Conservation (phyloP, 1,140 invertebrate genomes). For the Drosophila lacteicornis region DNA sequence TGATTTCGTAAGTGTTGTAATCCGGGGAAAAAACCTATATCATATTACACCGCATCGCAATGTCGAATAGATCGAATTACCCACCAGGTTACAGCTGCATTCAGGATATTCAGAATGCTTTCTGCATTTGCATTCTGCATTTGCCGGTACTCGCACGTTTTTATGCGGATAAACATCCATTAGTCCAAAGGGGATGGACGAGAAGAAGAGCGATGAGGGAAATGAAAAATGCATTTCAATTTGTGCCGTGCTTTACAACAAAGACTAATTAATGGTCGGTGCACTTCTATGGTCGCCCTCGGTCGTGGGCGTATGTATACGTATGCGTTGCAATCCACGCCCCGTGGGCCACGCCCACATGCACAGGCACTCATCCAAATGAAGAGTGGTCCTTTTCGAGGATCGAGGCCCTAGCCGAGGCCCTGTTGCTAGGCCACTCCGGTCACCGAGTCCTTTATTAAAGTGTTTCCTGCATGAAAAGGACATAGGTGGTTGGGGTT, state of each 20-base stretch:
- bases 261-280: conserved; percentile 72
- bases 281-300: conserved; percentile 21
- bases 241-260: conserved; percentile 58
- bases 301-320: neutral
- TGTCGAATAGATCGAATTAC: conserved; percentile 33
- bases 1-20: neutral
- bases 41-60: conserved; percentile 23
- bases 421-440: conserved; percentile 21
- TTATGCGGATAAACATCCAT: conserved; percentile 70
- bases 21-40: neutral
- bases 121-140: conserved; percentile 33
- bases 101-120: conserved; percentile 13
- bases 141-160: conserved; percentile 58
- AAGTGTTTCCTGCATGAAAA: conserved; percentile 52
- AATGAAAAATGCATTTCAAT: conserved; percentile 80
- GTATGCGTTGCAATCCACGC: conserved; percentile 5
- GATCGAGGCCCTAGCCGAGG: neutral
- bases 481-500: conserved; percentile 20
- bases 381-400: conserved; percentile 31
- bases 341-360: conserved; percentile 15
- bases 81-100: conserved; percentile 50
- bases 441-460: conserved; percentile 39
- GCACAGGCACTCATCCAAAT: conserved; percentile 46
- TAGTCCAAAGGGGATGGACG: conserved; percentile 9
- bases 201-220: neutral